These are phyloP conservation scores for Drosophila siamana DNA, from an alignment of 2,888 invertebrate species.

Conservation along the genomic window DNA sequence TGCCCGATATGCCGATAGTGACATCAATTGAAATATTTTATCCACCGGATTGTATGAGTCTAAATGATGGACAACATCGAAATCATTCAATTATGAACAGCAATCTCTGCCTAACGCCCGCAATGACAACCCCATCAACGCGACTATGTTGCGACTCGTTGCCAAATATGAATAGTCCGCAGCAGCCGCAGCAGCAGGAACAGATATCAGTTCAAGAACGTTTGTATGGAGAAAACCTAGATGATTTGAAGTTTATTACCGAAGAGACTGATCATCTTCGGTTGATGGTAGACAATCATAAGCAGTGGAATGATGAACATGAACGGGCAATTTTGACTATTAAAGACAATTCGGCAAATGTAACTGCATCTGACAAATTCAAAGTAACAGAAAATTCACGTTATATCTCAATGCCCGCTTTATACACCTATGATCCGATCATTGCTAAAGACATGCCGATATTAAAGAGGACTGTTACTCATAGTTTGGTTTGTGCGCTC, in stretches of 20 bases:
- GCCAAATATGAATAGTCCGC: not conserved
- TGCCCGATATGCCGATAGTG: slow-evolving; percentile 33
- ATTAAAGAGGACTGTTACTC: slow-evolving; percentile 47
- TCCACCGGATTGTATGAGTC: not conserved
- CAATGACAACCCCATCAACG: slow-evolving; percentile 12
- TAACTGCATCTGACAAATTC: too few relatives aligned
- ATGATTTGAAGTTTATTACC: slow-evolving; percentile 42
- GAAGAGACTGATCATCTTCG: slow-evolving; percentile 44
- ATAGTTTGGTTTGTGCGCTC: slow-evolving; percentile 62
- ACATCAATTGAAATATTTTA: slow-evolving; percentile 25
- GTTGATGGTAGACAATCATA: slow-evolving; percentile 55
- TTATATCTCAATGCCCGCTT: slow-evolving; percentile 45
- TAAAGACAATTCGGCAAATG: not conserved
- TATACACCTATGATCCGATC: slow-evolving; percentile 48
- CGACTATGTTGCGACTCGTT: slow-evolving; percentile 6
- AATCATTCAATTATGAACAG: not conserved
- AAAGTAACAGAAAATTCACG: not conserved
- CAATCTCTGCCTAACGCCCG: not conserved
- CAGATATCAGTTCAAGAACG: not conserved
- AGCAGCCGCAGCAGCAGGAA: not conserved
- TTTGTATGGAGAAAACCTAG: slow-evolving; percentile 5
- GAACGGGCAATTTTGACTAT: not conserved
- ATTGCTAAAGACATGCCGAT: slow-evolving; percentile 31
- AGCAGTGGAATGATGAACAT: slow-evolving; percentile 32
- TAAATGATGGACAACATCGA: not conserved